A percentile compares a stretch with the other conserved stretches of the same genome.
Conservation (phyloP, 2,797 vertebrate genomes). For the Mus spretus region DNA sequence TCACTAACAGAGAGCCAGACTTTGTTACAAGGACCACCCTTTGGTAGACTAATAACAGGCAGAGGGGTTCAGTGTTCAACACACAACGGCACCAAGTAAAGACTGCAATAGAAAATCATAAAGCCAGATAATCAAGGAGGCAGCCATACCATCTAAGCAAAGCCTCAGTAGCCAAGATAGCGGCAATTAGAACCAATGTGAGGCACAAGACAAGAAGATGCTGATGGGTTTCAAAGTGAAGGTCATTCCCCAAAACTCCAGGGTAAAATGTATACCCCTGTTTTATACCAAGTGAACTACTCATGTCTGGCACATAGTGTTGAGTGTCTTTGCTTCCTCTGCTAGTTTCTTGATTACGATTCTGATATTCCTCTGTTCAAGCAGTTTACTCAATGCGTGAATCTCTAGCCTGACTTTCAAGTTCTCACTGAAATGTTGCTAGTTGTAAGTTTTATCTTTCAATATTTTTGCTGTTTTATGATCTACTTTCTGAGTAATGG, state of each 20-base stretch:
- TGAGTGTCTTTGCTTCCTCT: not conserved
- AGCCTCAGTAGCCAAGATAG: not conserved
- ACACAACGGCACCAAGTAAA: not conserved
- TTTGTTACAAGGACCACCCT: not conserved
- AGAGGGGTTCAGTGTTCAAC: not conserved
- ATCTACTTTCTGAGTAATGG: not conserved
- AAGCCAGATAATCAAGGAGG: not conserved
- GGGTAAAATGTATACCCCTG: not conserved
- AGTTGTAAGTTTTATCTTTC: constrained; percentile 11
- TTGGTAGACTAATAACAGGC: not conserved
- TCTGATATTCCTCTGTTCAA: not conserved
- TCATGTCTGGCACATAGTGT: not conserved
- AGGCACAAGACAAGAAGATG: not conserved
- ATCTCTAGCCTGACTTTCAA: not conserved
- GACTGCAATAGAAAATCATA: not conserved
- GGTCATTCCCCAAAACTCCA: not conserved
- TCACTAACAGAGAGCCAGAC: not conserved
- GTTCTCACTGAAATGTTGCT: not conserved
- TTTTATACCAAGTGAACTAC: not conserved
- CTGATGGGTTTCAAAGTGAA: not conserved
- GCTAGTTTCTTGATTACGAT: not conserved
- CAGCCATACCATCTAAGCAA: not conserved
- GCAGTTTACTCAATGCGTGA: not conserved
- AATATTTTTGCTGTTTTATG: not conserved
- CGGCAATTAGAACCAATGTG: not conserved